A percentile compares a stretch with the other conserved stretches of the same genome.
Evolutionary conservation across 2,113 vertebrate genomes (phyloP).

Genomic region (Laticauda colubrina): DNA sequence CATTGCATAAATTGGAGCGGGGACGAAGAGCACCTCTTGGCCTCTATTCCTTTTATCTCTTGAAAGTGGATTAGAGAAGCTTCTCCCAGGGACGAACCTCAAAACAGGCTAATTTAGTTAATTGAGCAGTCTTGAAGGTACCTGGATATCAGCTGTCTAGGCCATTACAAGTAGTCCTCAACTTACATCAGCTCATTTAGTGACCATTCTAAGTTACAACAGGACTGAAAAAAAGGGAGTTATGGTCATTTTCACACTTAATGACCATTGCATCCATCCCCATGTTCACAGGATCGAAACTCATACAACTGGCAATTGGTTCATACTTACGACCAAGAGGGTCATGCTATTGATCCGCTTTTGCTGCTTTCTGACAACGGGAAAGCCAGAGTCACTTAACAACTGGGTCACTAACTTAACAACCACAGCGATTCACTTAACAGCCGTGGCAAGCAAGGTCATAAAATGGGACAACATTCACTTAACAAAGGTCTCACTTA

Average conservation of each 20-base stretch:
- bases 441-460: not conserved
- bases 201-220: not conserved
- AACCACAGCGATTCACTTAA: not conserved
- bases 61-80: not conserved
- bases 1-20: not conserved
- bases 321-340: not conserved
- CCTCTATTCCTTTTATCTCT: not conserved
- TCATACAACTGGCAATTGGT: not conserved
- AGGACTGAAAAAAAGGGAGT: not conserved
- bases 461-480: not conserved
- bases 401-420: not conserved
- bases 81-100: not conserved
- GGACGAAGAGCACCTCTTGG: not conserved
- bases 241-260: not conserved
- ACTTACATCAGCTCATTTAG: not conserved
- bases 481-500: not conserved
- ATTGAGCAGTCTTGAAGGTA: not conserved
- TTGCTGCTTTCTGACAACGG: not conserved
- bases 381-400: not conserved
- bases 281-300: not conserved
- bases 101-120: not conserved
- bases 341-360: not conserved
- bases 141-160: not conserved
- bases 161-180: not conserved
- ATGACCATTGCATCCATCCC: not conserved